Conservation (phyloP, 2,888 invertebrate genomes). For the Plagodis pulveraria region DNA sequence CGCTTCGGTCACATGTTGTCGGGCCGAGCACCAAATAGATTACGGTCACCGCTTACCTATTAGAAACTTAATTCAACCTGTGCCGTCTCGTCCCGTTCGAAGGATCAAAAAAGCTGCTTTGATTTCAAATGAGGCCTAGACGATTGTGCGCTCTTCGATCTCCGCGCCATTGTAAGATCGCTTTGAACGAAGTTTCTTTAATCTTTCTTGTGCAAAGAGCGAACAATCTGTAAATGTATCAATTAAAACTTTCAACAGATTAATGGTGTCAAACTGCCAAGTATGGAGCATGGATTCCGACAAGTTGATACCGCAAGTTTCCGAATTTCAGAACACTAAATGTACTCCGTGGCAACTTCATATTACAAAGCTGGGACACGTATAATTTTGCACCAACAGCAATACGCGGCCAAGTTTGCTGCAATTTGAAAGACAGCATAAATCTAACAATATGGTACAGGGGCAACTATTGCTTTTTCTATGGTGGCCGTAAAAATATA, state of each 20-base stretch:
- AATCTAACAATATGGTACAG: slow-evolving; percentile 31
- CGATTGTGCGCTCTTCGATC: slow-evolving; percentile 43
- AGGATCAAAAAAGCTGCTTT: slow-evolving; percentile 65
- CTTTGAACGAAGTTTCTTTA: slow-evolving; percentile 51
- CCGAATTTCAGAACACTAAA: slow-evolving; percentile 38
- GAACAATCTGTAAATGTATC: slow-evolving; percentile 47
- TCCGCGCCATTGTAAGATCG: slow-evolving; percentile 37
- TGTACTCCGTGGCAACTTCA: slow-evolving; percentile 27
- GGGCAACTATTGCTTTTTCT: slow-evolving; percentile 26
- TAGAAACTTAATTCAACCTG: slow-evolving; percentile 64
- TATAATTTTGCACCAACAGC: slow-evolving; percentile 35
- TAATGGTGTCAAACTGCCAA: slow-evolving; percentile 52
- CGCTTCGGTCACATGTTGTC: slow-evolving; percentile 62
- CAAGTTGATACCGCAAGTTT: slow-evolving; percentile 45
- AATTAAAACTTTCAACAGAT: slow-evolving; percentile 57
- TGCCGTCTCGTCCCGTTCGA: slow-evolving; percentile 51
- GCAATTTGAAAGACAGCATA: slow-evolving; percentile 38
- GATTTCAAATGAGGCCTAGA: slow-evolving; percentile 55
- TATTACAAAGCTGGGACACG: slow-evolving; percentile 29
- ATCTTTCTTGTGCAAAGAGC: slow-evolving; percentile 41
- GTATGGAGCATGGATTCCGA: slow-evolving; percentile 39
- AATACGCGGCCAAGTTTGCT: slow-evolving; percentile 36
- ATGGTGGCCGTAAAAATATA: slow-evolving; percentile 27
- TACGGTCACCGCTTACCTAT: slow-evolving; percentile 64
- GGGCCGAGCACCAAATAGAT: slow-evolving; percentile 65